Conservation (phyloP, 1,140 invertebrate species). For the Caenorhabditis brenneri region DNA sequence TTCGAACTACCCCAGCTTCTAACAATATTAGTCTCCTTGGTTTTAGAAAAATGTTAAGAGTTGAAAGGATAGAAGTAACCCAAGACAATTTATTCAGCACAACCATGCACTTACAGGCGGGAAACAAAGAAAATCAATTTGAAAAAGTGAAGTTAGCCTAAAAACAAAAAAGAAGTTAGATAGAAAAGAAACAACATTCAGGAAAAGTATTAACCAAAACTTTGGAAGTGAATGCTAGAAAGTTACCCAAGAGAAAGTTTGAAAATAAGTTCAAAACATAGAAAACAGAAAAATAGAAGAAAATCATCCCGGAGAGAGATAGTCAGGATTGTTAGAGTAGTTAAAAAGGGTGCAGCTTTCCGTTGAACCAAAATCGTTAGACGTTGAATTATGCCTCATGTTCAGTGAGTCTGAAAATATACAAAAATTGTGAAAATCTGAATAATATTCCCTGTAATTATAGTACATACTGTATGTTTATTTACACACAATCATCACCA, state of each 20-base stretch:
- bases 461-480: neutral
- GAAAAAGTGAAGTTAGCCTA: constrained; percentile 20
- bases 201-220: neutral
- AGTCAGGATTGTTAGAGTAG: neutral
- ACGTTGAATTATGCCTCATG: neutral
- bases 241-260: neutral
- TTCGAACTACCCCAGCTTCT: no score
- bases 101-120: neutral
- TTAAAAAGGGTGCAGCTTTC: neutral
- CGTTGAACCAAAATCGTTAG: neutral
- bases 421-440: neutral
- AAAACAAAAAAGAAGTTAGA: neutral
- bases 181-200: neutral
- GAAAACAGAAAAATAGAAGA: neutral
- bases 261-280: neutral
- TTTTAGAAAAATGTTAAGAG: neutral
- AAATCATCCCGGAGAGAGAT: neutral
- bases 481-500: neutral
- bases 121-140: neutral
- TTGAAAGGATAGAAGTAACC: neutral
- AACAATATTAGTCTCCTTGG: no score
- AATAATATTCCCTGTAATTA: neutral
- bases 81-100: neutral
- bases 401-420: constrained; percentile 31
- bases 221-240: neutral